Conservation (phyloP, 1,140 invertebrate species). For the Lordiphosa collinella region DNA sequence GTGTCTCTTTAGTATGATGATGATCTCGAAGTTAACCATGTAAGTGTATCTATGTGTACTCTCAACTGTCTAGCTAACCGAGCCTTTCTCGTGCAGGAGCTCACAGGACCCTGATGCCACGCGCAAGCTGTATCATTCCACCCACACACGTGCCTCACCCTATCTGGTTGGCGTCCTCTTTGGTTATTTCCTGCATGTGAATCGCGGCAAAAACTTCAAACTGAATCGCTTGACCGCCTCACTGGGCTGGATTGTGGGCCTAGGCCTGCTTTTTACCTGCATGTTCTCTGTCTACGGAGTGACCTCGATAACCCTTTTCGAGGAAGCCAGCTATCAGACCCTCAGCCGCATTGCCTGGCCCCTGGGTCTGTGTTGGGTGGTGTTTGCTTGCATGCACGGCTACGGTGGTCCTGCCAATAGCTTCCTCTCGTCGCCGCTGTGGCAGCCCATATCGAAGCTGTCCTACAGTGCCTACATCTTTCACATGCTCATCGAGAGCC, state of each 20-base stretch:
- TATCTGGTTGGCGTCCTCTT: slow-evolving; percentile 45
- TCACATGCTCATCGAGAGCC: slow-evolving; percentile 69
- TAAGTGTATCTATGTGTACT: slow-evolving; percentile 1
- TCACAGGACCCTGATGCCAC: background rate
- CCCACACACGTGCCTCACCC: slow-evolving; percentile 42
- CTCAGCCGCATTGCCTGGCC: slow-evolving; percentile 84
- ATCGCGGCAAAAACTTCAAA: slow-evolving; percentile 16
- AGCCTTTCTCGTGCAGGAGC: background rate
- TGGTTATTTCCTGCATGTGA: slow-evolving; percentile 42
- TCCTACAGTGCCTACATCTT: slow-evolving; percentile 81
- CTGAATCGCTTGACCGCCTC: slow-evolving; percentile 1
- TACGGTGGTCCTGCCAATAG: slow-evolving; percentile 83
- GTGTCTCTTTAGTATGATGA: slow-evolving; percentile 45
- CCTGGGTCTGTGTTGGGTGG: slow-evolving; percentile 84
- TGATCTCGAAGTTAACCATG: slow-evolving; percentile 36
- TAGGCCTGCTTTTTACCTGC: slow-evolving; percentile 46
- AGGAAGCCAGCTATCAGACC: slow-evolving; percentile 83
- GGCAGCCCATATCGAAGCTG: slow-evolving; percentile 80
- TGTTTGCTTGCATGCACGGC: slow-evolving; percentile 84
- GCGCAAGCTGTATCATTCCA: slow-evolving; percentile 31
- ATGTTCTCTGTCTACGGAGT: slow-evolving; percentile 52
- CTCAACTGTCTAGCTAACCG: background rate
- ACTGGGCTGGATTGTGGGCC: slow-evolving; percentile 36
- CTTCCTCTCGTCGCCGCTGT: slow-evolving; percentile 80
- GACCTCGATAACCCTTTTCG: slow-evolving; percentile 40